These are phyloP conservation scores for Macroglossus sobrinus DNA, from an alignment of 2,113 vertebrate species.

Conservation along the genomic window DNA sequence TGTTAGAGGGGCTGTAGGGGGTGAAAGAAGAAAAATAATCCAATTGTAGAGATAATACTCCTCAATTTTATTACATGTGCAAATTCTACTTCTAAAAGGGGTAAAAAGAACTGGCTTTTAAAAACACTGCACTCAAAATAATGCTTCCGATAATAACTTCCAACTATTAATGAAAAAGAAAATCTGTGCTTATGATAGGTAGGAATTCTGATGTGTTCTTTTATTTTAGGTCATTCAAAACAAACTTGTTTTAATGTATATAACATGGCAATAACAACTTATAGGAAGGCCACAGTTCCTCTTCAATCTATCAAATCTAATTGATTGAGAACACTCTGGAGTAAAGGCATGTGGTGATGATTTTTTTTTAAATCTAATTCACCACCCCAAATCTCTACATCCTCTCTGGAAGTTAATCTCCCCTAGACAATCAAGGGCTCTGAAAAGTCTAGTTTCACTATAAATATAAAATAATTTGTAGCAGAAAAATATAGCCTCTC, in stretches of 20 bases:
- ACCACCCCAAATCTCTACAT: neutral
- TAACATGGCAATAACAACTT: neutral
- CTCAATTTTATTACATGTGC: slow-evolving; percentile 13
- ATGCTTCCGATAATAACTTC: slow-evolving; percentile 12
- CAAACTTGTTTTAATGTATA: neutral
- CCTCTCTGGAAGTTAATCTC: slow-evolving; percentile 20
- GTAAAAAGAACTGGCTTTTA: slow-evolving; percentile 47
- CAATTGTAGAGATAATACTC: neutral
- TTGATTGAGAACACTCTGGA: neutral
- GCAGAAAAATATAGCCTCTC: slow-evolving; percentile 73
- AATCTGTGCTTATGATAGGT: neutral
- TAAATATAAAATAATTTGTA: slow-evolving; percentile 72
- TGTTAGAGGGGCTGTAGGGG: neutral
- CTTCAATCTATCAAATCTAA: neutral
- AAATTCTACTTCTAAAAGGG: slow-evolving; percentile 47
- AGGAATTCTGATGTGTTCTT: neutral
- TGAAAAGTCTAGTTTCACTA: slow-evolving; percentile 56
- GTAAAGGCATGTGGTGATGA: slow-evolving; percentile 43
- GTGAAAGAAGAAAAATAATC: neutral
- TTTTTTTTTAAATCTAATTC: slow-evolving; percentile 11
- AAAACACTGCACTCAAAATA: slow-evolving; percentile 66
- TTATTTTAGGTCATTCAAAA: neutral
- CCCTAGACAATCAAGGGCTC: slow-evolving; percentile 35
- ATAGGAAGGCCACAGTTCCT: neutral
- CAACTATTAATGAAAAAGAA: neutral